These are phyloP conservation scores for Borostomias antarcticus DNA, from an alignment of 2,797 vertebrate species.

Conservation along the genomic window DNA sequence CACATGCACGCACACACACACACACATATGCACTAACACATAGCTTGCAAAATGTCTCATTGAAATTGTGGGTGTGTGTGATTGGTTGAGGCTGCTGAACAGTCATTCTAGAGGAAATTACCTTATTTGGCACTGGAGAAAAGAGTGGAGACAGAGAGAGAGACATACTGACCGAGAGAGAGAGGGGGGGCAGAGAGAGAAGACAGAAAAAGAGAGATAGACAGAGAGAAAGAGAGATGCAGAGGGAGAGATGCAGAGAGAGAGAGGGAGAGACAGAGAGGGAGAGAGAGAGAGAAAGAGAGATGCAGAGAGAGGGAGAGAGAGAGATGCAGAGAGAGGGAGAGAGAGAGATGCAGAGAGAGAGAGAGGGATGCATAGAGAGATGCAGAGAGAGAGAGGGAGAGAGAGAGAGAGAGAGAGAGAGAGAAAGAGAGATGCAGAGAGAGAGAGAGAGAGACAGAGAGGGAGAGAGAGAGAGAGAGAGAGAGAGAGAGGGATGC, in stretches of 20 bases:
- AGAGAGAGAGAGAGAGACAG: slow-evolving; percentile 2
- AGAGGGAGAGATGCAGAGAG: no score
- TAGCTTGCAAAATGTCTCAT: background rate
- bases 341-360: background rate
- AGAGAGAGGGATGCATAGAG: background rate
- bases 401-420: no score
- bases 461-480: background rate
- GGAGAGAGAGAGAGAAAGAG: background rate
- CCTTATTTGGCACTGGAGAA: background rate
- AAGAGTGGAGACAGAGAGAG: background rate
- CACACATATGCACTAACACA: background rate
- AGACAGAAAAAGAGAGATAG: slow-evolving; percentile 15
- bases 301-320: background rate
- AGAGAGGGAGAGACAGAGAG: no score
- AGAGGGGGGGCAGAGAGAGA: slow-evolving; percentile 49
- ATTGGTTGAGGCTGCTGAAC: background rate
- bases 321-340: slow-evolving; percentile 57
- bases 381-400: background rate
- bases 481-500: background rate
- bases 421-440: background rate
- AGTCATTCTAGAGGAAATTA: background rate
- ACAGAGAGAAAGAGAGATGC: background rate
- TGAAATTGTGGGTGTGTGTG: background rate
- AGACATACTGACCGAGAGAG: background rate
- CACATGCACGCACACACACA: background rate